Base-by-base conservation (phyloP, 2,888 invertebrate species). In the Melanotus villosus region DNA sequence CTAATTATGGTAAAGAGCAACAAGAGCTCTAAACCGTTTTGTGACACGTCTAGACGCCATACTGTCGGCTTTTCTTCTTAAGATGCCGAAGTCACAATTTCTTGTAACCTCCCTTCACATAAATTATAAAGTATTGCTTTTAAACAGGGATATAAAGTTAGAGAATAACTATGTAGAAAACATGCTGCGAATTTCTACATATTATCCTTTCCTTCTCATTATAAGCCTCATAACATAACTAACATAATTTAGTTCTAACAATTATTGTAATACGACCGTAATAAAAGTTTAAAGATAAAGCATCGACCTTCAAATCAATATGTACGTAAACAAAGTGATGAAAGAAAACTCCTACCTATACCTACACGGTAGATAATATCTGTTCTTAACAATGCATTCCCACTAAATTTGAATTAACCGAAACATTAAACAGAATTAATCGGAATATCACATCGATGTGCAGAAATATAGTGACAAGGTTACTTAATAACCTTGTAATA, bases 101-200 rank as follows among this genome's bases (percentile, higher is more conserved):
- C 52, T 52, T 30, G 26, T 47, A 52, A 30, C 26, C 26, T 12
- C 52, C 30, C 52, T 47, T 30, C 52, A 30, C 30, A 52, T 30
- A 30, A 52, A 52, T 30, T 52, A 52, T 30, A 52, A 52, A 30
- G 21, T 32, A 52, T 52, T 30, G 47, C 52, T 52, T 52, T 14
- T 52, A 52, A 52, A 52, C 52, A 26, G 16, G 52, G 52, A 52
- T 30, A 52, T 52, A 52, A 52, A 52, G 30, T 30, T 52, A 10
- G 14, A 32, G 30, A 50, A 52, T 30, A 18, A 32, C 52, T 52
- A 30, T 30, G 32, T 52, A 32, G 30, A 52, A 52, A 47, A 47
- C 23, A 47, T 23, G 16, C 47, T 32, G 32, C 10, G 32, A 32
- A 32, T 10, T 32, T 32, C 6, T n/a, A n/a, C n/a, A n/a, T n/a